Base-by-base conservation (phyloP, 2,888 invertebrate genomes). In the Ophion costatus region DNA sequence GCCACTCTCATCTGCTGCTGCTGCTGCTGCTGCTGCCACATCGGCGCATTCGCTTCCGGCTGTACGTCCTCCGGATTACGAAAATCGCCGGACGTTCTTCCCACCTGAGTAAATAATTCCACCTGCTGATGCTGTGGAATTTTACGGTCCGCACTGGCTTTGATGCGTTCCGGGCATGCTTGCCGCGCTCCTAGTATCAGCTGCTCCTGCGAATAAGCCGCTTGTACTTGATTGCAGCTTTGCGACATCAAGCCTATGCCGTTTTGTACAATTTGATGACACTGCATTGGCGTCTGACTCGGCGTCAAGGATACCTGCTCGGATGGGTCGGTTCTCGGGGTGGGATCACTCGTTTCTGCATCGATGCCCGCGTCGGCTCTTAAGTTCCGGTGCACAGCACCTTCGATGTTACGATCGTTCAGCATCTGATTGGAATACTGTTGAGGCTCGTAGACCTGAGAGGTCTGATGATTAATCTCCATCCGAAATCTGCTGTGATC, bases 351-450 rank as follows among this genome's bases (percentile, higher is more conserved):
- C 38, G 91, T 79, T 57, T 92, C 92, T 1, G 91, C 91, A 2
- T 92, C 91, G 2, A 82, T 84, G 7, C 88, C 84, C 9, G 90
- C 87, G 10, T 89, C 84, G 3, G 88, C 75, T 64, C 91, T 89
- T 69, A 89, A 90, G 14, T 90, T 90, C 45, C 92, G 94, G 67
- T 92, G 90, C 82, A 94, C 92, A 33, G 93, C 88, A 74, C 80
- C 74, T 22, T 94, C 94, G 79, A 92, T 89, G 6, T 91, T 88
- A 82, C 92, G 91, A 83, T 93, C 93, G 77, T 93, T 93, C 69
- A 94, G 91, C 89, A 91, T 90, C 83, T 92, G 91, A 87, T 90
- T 93, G 51, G 93, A 89, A 89, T 92, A 93, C 74, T 92, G 91
- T 66, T 90, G 89, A 61, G 91, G 90, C 10, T 91, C 90, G 85